A percentile compares a stretch with the other conserved stretches of the same genome.
Evolutionary conservation across 2,113 vertebrate genomes (phyloP).

Genomic region (Uria lomvia): DNA sequence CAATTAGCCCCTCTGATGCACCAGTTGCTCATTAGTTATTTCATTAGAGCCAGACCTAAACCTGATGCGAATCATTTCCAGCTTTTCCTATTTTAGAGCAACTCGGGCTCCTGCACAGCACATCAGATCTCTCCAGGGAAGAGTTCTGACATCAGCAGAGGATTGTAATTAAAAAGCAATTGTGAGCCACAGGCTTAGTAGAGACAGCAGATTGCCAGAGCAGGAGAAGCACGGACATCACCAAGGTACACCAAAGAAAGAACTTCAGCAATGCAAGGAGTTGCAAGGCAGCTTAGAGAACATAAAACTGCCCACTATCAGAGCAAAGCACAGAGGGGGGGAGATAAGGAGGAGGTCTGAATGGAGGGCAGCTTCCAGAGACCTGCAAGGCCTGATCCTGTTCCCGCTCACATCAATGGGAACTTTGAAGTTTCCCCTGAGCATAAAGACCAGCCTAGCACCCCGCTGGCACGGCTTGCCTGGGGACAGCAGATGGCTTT

Average conservation of each 20-base stretch:
- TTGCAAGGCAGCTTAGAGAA: not conserved
- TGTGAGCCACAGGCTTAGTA: not conserved
- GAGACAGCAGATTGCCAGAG: not conserved
- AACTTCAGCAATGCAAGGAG: not conserved
- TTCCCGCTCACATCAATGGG: not conserved
- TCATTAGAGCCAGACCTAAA: not conserved
- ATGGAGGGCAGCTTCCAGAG: not conserved
- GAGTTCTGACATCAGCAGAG: not conserved
- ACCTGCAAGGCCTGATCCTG: not conserved
- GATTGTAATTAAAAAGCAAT: constrained; percentile 24
- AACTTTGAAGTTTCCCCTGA: not conserved
- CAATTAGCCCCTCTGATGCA: not conserved
- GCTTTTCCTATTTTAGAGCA: not conserved
- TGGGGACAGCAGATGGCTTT: not conserved
- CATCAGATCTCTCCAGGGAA: not conserved
- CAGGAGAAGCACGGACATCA: not conserved
- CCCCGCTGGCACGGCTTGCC: not conserved
- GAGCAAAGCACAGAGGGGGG: not conserved
- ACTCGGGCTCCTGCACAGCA: rapidly evolving
- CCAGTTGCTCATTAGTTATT: not conserved
- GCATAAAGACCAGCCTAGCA: not conserved
- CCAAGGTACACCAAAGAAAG: not conserved
- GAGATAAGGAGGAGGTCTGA: constrained; percentile 21
- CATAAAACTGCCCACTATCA: not conserved
- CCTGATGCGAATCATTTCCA: not conserved